Conservation (phyloP, 2,113 vertebrate species). For the Grus americana region DNA sequence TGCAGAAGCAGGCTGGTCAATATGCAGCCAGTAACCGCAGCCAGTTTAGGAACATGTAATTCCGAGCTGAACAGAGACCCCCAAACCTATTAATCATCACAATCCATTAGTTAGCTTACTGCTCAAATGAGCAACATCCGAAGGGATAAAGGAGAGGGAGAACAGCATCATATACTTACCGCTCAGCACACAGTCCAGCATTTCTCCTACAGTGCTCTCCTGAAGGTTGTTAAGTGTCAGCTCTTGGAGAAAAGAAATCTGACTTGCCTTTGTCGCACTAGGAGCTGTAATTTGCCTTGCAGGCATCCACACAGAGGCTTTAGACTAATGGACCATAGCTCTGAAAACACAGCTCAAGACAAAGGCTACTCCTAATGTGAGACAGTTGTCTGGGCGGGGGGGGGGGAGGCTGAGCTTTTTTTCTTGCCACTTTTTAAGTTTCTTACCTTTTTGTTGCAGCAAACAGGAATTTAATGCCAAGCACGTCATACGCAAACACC, state of each 20-base stretch:
- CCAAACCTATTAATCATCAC: not conserved
- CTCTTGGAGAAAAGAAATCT: constrained; percentile 18
- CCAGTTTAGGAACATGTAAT: not conserved
- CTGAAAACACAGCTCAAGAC: constrained; percentile 10
- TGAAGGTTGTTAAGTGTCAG: constrained; percentile 46
- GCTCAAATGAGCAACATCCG: not conserved
- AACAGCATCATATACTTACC: constrained; percentile 25
- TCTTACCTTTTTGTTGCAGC: constrained; percentile 62
- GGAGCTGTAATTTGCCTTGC: constrained; percentile 53
- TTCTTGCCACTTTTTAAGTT: constrained; percentile 38
- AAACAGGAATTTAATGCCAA: constrained; percentile 30
- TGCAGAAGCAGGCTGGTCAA: not conserved
- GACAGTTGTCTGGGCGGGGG: not conserved
- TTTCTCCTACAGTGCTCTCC: constrained; percentile 15
- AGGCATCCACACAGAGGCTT: constrained; percentile 21
- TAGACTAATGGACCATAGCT: constrained; percentile 23
- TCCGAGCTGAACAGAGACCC: not conserved
- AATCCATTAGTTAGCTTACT: not conserved
- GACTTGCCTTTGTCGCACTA: constrained; percentile 53
- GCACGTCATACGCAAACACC: constrained; percentile 4
- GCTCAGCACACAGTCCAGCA: not conserved
- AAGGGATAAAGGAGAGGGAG: not conserved
- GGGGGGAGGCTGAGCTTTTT: not conserved
- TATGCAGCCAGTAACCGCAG: not conserved
- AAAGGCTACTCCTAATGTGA: constrained; percentile 22